These are phyloP conservation scores for Cervus canadensis DNA, from an alignment of 2,113 vertebrate species.

Conservation along the genomic window DNA sequence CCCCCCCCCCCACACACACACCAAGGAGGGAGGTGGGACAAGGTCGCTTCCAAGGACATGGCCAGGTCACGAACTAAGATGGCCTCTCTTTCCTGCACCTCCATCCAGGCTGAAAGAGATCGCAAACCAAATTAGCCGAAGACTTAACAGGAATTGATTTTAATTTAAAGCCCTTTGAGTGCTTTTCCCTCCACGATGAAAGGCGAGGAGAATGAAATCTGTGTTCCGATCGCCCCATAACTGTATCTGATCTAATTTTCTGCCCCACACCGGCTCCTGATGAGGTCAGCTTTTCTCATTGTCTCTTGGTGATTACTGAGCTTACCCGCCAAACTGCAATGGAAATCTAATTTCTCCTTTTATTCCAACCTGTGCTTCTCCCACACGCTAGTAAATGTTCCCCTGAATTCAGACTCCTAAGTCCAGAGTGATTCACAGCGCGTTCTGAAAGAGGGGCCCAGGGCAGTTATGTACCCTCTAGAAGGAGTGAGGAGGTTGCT, in stretches of 20 bases:
- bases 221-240: accelerated
- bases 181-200: constrained; percentile 38
- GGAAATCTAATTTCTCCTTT: neutral
- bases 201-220: neutral
- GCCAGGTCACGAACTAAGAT: neutral
- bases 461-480: accelerated
- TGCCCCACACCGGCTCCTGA: accelerated
- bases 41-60: neutral
- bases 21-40: neutral
- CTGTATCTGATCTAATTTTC: neutral
- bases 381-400: accelerated
- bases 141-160: constrained; percentile 64
- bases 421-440: accelerated
- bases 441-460: neutral
- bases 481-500: neutral
- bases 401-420: neutral
- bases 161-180: constrained; percentile 45
- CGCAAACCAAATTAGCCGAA: constrained; percentile 23
- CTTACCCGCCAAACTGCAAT: neutral
- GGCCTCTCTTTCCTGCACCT: neutral
- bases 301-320: neutral
- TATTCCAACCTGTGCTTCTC: neutral
- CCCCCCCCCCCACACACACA: neutral
- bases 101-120: neutral
- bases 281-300: neutral